A percentile compares a stretch with the other conserved stretches of the same genome.
Evolutionary conservation across 2,113 vertebrate genomes (phyloP).

Genomic region (Ranitomeya variabilis): DNA sequence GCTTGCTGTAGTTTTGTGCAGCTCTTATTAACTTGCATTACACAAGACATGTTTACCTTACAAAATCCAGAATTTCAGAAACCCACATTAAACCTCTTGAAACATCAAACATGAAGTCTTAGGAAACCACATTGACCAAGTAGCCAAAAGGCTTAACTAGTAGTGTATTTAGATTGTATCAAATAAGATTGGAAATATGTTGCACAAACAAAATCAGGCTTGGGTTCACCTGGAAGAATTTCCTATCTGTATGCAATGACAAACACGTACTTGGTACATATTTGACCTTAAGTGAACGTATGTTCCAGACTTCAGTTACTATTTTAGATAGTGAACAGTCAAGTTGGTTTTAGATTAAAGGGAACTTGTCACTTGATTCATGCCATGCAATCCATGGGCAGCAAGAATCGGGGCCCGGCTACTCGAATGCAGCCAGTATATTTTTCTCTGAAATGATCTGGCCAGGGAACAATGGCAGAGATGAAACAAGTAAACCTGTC

Average conservation of each 20-base stretch:
- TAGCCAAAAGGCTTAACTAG: conserved; percentile 14
- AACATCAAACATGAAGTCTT: conserved; percentile 30
- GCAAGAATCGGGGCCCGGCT: no score
- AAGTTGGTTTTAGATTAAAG: background rate
- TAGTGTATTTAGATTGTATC: conserved; percentile 34
- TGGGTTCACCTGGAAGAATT: conserved; percentile 22
- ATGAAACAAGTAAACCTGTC: no score
- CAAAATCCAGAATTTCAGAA: conserved; percentile 22
- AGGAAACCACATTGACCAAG: conserved; percentile 35
- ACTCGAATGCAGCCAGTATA: no score
- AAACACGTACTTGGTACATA: background rate
- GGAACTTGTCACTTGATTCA: no score
- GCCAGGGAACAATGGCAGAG: no score
- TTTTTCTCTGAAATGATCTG: no score
- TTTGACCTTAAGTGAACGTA: conserved; percentile 27
- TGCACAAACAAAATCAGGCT: background rate
- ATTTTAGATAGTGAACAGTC: background rate
- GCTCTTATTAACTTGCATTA: conserved; percentile 36
- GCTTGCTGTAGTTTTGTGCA: conserved; percentile 5
- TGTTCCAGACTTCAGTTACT: background rate
- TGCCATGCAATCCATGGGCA: no score
- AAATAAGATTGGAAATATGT: conserved; percentile 4
- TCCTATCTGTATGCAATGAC: conserved; percentile 6
- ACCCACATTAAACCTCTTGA: conserved; percentile 47
- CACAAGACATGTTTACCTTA: conserved; percentile 45